These are phyloP conservation scores for Chaenogobius annularis DNA, from an alignment of 2,113 vertebrate species.

Conservation along the genomic window DNA sequence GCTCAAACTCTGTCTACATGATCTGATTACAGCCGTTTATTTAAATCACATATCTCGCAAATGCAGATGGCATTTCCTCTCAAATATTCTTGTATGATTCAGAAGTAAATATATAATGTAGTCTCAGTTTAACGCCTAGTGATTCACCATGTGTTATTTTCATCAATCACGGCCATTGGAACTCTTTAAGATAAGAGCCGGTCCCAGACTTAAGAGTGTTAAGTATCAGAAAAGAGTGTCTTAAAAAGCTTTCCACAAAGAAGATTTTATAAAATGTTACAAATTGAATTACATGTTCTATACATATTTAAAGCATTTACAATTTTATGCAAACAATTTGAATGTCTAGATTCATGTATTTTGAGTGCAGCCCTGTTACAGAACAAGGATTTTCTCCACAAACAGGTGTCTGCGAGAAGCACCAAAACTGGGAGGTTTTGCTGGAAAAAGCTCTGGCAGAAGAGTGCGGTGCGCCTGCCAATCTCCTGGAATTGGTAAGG, in stretches of 20 bases:
- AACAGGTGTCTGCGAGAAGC: constrained; percentile 89
- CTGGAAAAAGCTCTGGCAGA: constrained; percentile 84
- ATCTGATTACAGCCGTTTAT: neutral
- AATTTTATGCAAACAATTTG: no score
- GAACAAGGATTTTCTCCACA: neutral
- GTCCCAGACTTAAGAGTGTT: neutral
- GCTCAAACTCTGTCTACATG: neutral
- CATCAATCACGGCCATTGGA: no score
- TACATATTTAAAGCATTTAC: no score
- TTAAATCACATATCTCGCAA: neutral
- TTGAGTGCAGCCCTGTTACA: neutral
- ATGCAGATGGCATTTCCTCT: neutral
- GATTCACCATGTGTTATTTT: no score
- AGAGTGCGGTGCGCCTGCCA: constrained; percentile 87
- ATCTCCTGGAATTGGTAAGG: constrained; percentile 92
- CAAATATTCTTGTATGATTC: no score
- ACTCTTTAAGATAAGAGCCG: neutral
- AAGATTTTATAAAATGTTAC: neutral
- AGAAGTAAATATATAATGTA: no score
- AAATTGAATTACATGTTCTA: no score
- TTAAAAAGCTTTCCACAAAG: neutral
- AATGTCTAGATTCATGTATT: neutral
- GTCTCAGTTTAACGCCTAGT: no score
- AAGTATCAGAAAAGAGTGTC: neutral
- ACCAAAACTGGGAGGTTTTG: constrained; percentile 86